Evolutionary conservation across 1,140 invertebrate genomes (phyloP), one percentile per base, ranked within the genome.

Genomic region (Gryon sp.): DNA sequence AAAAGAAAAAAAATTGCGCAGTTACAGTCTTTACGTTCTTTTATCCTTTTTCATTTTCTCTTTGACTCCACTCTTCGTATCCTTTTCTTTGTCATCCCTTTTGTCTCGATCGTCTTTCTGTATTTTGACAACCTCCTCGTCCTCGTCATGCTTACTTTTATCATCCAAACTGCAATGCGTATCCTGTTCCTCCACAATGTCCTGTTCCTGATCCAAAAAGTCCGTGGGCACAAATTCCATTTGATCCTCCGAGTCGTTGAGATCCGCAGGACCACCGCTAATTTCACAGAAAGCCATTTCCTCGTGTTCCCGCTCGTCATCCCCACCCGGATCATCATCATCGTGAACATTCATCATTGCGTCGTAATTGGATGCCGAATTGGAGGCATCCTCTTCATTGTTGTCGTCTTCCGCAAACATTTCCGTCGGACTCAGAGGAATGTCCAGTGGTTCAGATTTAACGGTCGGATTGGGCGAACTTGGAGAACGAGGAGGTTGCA

Each of bases 201-300:
- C 86, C 32, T 88, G 87, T 80, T 87, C 86, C 38, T 89, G 87
- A 8, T 88, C 87, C 12, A 89, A 69, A 74, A 89, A 89, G 52
- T 89, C 87, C 4, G 87, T 87, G 4, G 87, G 87, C 43, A 89
- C 87, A 40, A 89, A 89, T 80, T 89, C 87, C 85, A 88, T 87
- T 14, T 88, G 86, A 16, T 89, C 87, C 15, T 87, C 87, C 7
- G 68, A 76, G 40, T 87, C 86, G 20, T 86, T 86, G 6, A 83
- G 69, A 50, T 87, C 84, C 1, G 82, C 76, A 2, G 81, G 82
- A 5, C 70, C 82, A n/a, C n/a, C n/a, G 5, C 82, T 45, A 19
- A 86, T 46, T 15, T 84, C 80, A 24, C 77, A 81, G 32, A 57
- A 76, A 9, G 22, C 24, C 36, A 70, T 50, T 0, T 59, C 59